These are phyloP conservation scores for Heteromyza rotundicornis DNA, from an alignment of 2,888 invertebrate species.

Conservation along the genomic window DNA sequence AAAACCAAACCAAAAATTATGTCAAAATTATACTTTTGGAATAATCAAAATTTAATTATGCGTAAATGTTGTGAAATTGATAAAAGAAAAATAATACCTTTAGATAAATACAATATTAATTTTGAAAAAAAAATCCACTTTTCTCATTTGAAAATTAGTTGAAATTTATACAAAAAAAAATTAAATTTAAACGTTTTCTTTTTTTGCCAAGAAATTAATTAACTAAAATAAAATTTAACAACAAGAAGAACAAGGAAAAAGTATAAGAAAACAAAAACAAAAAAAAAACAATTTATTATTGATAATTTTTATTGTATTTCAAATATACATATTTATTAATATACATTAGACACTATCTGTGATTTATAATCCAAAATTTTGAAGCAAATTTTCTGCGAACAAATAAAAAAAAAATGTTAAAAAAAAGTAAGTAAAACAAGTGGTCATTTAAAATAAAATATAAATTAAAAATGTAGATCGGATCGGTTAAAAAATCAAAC, in stretches of 20 bases:
- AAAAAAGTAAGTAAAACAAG: slow-evolving; percentile 3
- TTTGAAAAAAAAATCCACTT: no score
- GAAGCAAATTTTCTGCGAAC: slow-evolving; percentile 62
- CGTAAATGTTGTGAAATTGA: slow-evolving; percentile 48
- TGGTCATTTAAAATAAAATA: slow-evolving; percentile 3
- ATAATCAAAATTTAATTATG: slow-evolving; percentile 34
- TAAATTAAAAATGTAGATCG: slow-evolving; percentile 7
- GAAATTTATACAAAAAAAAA: slow-evolving; percentile 14
- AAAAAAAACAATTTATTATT: slow-evolving; percentile 47
- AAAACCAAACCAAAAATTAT: slow-evolving; percentile 30
- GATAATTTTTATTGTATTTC: slow-evolving; percentile 52
- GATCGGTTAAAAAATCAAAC: slow-evolving; percentile 9
- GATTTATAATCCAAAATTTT: slow-evolving; percentile 65
- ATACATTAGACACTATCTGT: slow-evolving; percentile 64
- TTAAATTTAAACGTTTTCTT: no score
- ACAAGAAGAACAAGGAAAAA: slow-evolving; percentile 20
- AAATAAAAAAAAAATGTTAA: slow-evolving; percentile 26
- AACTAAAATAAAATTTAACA: slow-evolving; percentile 29
- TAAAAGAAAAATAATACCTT: slow-evolving; percentile 18
- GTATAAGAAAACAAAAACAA: slow-evolving; percentile 18
- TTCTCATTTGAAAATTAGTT: slow-evolving; percentile 31
- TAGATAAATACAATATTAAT: slow-evolving; percentile 23
- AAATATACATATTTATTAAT: slow-evolving; percentile 51
- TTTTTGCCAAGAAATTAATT: slow-evolving; percentile 15
- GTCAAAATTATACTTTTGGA: slow-evolving; percentile 37